Evolutionary conservation across 2,888 invertebrate genomes (phyloP).

Genomic region (Polymixis lichenea): DNA sequence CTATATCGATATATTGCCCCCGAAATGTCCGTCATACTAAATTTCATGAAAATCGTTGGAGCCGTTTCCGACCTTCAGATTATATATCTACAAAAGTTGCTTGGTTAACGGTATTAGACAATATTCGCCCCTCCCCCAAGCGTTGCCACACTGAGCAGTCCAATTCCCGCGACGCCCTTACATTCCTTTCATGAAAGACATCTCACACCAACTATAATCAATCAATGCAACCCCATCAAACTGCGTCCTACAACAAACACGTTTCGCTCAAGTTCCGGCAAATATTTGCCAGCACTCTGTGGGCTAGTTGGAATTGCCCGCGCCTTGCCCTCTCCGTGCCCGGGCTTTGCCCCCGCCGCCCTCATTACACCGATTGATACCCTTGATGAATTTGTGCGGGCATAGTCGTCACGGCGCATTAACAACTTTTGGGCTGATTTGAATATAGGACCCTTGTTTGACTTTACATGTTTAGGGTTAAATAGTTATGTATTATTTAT

Average conservation of each 20-base stretch:
- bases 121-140: neutral
- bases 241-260: conserved; percentile 49
- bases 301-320: conserved; percentile 76
- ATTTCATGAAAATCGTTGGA: too few relatives aligned
- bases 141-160: neutral
- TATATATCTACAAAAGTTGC: too few relatives aligned
- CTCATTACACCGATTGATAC: conserved; percentile 72
- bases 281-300: conserved; percentile 73
- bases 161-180: neutral
- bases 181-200: neutral
- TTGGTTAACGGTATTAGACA: too few relatives aligned
- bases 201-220: conserved; percentile 31
- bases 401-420: conserved; percentile 52
- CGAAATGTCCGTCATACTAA: too few relatives aligned
- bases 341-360: conserved; percentile 68
- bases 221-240: conserved; percentile 35
- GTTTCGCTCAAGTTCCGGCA: conserved; percentile 61
- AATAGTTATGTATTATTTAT: conserved; percentile 51
- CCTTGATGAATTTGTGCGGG: conserved; percentile 74
- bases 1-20: too few relatives aligned
- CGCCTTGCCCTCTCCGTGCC: conserved; percentile 66
- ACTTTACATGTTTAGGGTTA: conserved; percentile 48
- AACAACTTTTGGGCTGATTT: conserved; percentile 58
- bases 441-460: conserved; percentile 45
- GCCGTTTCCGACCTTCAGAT: too few relatives aligned